phyloP scores from a whole-genome alignment of 2,113 vertebrate genomes.

The Trematocara zebra region DNA sequence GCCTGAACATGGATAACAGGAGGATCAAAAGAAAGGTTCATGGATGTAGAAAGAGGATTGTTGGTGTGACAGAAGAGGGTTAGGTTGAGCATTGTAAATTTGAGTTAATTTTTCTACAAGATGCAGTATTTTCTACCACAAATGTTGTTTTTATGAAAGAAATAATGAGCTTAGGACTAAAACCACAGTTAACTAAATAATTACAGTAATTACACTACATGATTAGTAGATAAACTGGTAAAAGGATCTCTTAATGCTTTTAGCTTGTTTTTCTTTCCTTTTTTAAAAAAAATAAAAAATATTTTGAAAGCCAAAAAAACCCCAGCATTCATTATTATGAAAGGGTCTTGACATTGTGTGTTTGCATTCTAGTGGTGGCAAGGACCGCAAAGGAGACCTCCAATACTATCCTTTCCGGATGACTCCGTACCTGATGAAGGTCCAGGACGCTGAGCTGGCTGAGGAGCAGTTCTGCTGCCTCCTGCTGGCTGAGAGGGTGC shows the following conservation, averaged over 20 bases:
- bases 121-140: background rate
- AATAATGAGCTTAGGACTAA: background rate
- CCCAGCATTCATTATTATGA: background rate
- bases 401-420: constrained; percentile 91
- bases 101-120: background rate
- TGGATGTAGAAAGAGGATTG: background rate
- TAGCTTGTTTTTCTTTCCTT: accelerated
- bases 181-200: background rate
- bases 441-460: constrained; percentile 73
- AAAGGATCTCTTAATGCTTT: background rate
- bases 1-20: background rate
- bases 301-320: background rate
- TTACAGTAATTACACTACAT: background rate
- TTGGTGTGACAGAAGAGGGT: background rate
- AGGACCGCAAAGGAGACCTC: constrained; percentile 73
- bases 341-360: background rate
- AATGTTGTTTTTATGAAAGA: background rate
- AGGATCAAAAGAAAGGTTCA: background rate
- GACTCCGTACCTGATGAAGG: constrained; percentile 92
- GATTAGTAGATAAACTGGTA: background rate
- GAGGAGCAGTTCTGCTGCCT: constrained; percentile 92
- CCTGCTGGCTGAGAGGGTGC: constrained; percentile 90
- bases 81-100: background rate
- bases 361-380: constrained; percentile 72
- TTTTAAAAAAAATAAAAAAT: too few relatives aligned